Conservation (phyloP, 2,888 invertebrate genomes). For the Physocephala rufipes region DNA sequence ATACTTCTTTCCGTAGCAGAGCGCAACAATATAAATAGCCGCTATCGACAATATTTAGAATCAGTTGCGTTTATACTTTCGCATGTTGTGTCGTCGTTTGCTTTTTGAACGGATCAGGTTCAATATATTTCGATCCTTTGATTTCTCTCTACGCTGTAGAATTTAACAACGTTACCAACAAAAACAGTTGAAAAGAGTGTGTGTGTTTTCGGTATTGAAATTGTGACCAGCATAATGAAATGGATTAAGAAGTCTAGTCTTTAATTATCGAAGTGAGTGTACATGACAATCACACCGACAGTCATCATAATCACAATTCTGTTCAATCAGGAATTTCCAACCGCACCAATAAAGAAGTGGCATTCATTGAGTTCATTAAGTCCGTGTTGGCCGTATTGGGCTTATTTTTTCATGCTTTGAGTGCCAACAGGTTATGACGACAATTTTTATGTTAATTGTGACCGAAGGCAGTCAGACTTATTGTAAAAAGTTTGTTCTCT, state of each 20-base stretch:
- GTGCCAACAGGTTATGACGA: not conserved
- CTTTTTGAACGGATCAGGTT: slow-evolving; percentile 6
- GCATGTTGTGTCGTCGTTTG: slow-evolving; percentile 47
- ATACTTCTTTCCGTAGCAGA: slow-evolving; percentile 18
- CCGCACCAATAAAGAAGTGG: not conserved
- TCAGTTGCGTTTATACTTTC: slow-evolving; percentile 52
- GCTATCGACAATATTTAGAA: slow-evolving; percentile 49
- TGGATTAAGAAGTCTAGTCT: slow-evolving; percentile 24
- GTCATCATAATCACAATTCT: not conserved
- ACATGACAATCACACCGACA: no score
- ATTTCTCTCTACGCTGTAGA: no score
- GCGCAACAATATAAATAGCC: slow-evolving; percentile 60
- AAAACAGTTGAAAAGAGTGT: slow-evolving; percentile 19
- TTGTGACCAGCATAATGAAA: slow-evolving; percentile 35
- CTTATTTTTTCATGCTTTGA: slow-evolving; percentile 8
- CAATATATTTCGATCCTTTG: slow-evolving; percentile 24
- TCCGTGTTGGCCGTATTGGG: not conserved
- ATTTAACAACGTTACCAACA: slow-evolving; percentile 16
- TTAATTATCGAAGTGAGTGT: slow-evolving; percentile 8
- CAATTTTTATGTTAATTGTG: not conserved
- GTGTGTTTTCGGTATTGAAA: not conserved
- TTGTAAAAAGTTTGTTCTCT: not conserved
- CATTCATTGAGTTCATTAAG: not conserved
- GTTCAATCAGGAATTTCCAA: not conserved
- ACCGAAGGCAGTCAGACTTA: not conserved